These are phyloP conservation scores for Drosophila carrolli DNA, from an alignment of 1,140 invertebrate genomes.

Conservation along the genomic window DNA sequence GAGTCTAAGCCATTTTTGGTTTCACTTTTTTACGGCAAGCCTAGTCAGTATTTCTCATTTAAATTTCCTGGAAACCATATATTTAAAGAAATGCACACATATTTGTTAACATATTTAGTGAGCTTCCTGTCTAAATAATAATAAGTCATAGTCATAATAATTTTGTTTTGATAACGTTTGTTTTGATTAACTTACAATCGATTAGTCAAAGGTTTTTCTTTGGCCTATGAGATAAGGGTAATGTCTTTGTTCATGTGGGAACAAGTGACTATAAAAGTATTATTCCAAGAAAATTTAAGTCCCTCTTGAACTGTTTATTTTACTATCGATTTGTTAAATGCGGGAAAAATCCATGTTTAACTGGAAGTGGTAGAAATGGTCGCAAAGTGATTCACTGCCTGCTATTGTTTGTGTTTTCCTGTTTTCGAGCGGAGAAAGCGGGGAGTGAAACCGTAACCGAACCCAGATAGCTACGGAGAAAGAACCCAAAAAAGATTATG, in stretches of 20 bases:
- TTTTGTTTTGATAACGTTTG: slow-evolving; percentile 13
- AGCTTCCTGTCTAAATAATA: slow-evolving; percentile 5
- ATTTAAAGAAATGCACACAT: too few species aligned
- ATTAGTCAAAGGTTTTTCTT: slow-evolving; percentile 31
- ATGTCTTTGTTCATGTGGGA: slow-evolving; percentile 4
- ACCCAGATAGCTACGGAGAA: slow-evolving; percentile 26
- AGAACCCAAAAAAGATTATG: slow-evolving; percentile 44
- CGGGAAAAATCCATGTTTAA: slow-evolving; percentile 4
- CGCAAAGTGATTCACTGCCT: slow-evolving; percentile 29
- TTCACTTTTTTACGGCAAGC: slow-evolving; percentile 30
- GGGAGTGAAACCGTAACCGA: slow-evolving; percentile 31
- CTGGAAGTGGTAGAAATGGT: slow-evolving; percentile 3
- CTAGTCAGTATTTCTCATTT: not conserved
- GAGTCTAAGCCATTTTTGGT: slow-evolving; percentile 17
- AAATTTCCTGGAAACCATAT: too few species aligned
- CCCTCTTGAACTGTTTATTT: not conserved
- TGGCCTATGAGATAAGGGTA: slow-evolving; percentile 11
- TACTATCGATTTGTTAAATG: slow-evolving; percentile 36
- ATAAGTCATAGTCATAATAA: not conserved
- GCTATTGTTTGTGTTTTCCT: slow-evolving; percentile 15
- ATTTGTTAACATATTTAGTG: not conserved
- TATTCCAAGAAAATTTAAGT: too few species aligned
- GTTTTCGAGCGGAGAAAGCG: slow-evolving; percentile 26
- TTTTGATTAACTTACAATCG: slow-evolving; percentile 14
- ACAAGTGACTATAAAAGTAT: too few species aligned